Base-by-base conservation (phyloP, 2,113 vertebrate genomes). In the Brevimyrus niger region DNA sequence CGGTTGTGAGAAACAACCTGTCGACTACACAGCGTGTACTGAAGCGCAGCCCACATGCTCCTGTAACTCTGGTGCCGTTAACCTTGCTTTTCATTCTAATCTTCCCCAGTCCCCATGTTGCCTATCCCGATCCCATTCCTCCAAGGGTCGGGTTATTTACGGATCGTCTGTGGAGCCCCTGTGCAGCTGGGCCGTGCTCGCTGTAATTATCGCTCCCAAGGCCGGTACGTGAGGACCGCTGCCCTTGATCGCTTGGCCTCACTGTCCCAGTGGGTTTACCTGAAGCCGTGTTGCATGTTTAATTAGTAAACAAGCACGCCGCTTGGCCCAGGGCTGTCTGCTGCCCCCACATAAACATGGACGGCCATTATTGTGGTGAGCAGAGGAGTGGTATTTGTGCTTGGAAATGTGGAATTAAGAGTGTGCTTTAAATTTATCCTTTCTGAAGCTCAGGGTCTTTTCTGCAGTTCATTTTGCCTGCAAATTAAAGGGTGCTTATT, bases 71-170 rank as follows among this genome's bases (percentile, higher is more conserved):
- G 31, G 53, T n/a, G 38, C 46, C 1, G 47, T 53, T 11, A 80
- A 76, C 69, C 53, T 44, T 87, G 21, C 35, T 80, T 88, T 88
- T n/a, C 65, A 46, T 82, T 88, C 35, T 87, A 82, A 91, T 89
- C 69, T 38, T 38, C n/a, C 31, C 35, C 76, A 89, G 86, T 44
- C 8, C 38, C 76, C 31, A 6, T 44, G 46, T 44, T 55, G 76
- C 88, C 89, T 51, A 85, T 73, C 47, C 87, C 90, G 73, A 80
- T 80, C 73, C 69, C 86, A 86, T 82, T 65, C 7, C 87, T 89
- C 86, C 55, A 35, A 89, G 87, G 87, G 90, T 89, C 31, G n/a
- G 80, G 3, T 88, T 89, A 89, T 92, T 92, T 91, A 90, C 76
- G 53, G 61, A 53, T n/a, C 61, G 73, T 35, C 73, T 19, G 73